Conservation (phyloP, 2,888 invertebrate species). For the Drosophila leonis region DNA sequence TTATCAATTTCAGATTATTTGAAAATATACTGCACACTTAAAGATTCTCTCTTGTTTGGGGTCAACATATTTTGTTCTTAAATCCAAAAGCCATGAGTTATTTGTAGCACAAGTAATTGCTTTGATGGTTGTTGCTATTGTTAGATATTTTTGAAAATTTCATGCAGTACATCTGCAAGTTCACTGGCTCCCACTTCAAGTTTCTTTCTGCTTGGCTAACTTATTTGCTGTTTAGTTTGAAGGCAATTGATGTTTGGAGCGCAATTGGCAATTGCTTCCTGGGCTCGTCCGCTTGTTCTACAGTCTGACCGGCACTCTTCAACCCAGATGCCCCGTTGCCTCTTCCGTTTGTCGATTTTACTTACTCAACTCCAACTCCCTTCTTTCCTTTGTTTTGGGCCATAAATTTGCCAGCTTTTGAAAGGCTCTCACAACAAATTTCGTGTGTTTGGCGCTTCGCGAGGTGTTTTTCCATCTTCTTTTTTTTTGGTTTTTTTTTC, state of each 20-base stretch:
- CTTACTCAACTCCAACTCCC: neutral
- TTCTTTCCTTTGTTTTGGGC: slow-evolving; percentile 19
- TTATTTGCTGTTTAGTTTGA: slow-evolving; percentile 8
- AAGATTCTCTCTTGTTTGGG: neutral
- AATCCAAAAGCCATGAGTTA: neutral
- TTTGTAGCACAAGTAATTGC: neutral
- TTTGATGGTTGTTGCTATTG: neutral
- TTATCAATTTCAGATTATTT: neutral
- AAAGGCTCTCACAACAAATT: neutral
- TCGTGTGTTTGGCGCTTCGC: slow-evolving; percentile 32
- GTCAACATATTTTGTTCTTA: neutral
- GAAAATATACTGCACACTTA: neutral
- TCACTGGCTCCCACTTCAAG: neutral
- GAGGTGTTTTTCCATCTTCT: slow-evolving; percentile 24
- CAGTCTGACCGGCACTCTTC: neutral
- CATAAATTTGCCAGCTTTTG: slow-evolving; percentile 43
- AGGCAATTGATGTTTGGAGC: slow-evolving; percentile 11
- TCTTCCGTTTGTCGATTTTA: neutral
- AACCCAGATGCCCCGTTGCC: neutral
- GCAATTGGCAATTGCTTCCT: slow-evolving; percentile 19
- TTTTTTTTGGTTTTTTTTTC: neutral
- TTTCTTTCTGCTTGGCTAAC: slow-evolving; percentile 6
- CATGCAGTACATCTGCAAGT: neutral
- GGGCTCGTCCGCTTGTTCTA: neutral
- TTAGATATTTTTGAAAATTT: neutral